Evolutionary conservation across 2,113 vertebrate species (phyloP).

Genomic region (Tachuris rubrigastra): DNA sequence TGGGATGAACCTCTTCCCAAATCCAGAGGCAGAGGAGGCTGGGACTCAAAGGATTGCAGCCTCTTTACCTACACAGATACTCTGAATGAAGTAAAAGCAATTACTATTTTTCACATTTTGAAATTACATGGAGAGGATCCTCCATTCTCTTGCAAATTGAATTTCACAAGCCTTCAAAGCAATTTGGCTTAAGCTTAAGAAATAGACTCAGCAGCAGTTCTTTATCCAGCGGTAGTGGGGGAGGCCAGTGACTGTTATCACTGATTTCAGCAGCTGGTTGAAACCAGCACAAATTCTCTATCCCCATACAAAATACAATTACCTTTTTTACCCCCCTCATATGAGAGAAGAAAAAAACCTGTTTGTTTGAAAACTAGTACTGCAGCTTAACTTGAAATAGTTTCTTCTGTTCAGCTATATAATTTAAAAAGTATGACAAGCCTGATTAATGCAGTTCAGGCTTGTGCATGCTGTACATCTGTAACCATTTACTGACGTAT

Average conservation of each 20-base stretch:
- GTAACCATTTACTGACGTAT: neutral
- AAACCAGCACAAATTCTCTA: conserved; percentile 19
- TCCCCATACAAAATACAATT: conserved; percentile 21
- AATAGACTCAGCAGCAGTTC: conserved; percentile 34
- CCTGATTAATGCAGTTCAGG: neutral
- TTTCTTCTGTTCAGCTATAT: neutral
- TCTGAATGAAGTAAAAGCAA: conserved; percentile 32
- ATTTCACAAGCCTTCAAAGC: conserved; percentile 57
- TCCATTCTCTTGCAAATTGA: conserved; percentile 63
- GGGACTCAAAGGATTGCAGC: neutral
- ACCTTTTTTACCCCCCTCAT: neutral
- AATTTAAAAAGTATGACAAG: neutral
- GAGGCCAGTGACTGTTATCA: neutral
- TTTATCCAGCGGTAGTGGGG: neutral
- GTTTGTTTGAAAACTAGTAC: conserved; percentile 8
- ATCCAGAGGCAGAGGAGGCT: neutral
- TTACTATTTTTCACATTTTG: conserved; percentile 47
- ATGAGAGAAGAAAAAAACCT: neutral
- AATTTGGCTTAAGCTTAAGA: conserved; percentile 41
- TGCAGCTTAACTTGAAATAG: neutral
- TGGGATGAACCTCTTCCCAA: neutral
- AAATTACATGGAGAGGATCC: conserved; percentile 39
- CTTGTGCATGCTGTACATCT: neutral
- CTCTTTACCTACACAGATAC: neutral
- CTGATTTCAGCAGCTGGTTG: conserved; percentile 24